Evolutionary conservation across 92 coral and sea anemone species (phyloP), one percentile per base, ranked within the genome.

Genomic region (Actinostola sp.): DNA sequence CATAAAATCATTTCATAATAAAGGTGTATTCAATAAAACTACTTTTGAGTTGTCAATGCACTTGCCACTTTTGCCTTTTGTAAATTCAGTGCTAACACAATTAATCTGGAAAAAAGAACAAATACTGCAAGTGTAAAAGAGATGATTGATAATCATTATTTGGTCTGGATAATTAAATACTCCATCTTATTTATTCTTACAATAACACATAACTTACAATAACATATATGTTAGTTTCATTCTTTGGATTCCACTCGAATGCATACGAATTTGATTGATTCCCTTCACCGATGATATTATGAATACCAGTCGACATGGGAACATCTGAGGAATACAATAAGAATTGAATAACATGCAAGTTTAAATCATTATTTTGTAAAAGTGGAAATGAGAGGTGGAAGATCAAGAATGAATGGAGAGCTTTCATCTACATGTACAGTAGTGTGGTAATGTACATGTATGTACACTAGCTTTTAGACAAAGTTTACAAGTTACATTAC

Each of bases 41-140:
- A 26, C 10, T 70, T 15, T 26, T 36, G 42, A 20, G 33, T 66
- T 38, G 17, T 35, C 5, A 2, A 11, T 27, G 9, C 13, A 41
- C 93, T 66, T 70, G 90, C 98, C 98, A 87, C 96, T 85, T 61
- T 93, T 93, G 57, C 98, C 98, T 72, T 88, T 93, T 1, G 98
- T 93, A 52, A 93, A 93, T 73, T 93, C 98, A 26, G 98, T 90
- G 58, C 98, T 93, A 48, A 90, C 92, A 64, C 98, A 93, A 69
- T 93, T 93, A 43, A 93, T 86, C 98, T 93, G 66, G 24, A 66
- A 63, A 53, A 13, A 48, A 48, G 19, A 48, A 17, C 8, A 41
- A 41, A 41, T 8, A 41, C 15, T 8, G 46, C 46, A 41, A 8
- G 17, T 35, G 1, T 42, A 19, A 39, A n/a, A n/a, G n/a, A n/a